phyloP scores from a whole-genome alignment of 1,140 invertebrate genomes.

The Brachystomella parvula region DNA sequence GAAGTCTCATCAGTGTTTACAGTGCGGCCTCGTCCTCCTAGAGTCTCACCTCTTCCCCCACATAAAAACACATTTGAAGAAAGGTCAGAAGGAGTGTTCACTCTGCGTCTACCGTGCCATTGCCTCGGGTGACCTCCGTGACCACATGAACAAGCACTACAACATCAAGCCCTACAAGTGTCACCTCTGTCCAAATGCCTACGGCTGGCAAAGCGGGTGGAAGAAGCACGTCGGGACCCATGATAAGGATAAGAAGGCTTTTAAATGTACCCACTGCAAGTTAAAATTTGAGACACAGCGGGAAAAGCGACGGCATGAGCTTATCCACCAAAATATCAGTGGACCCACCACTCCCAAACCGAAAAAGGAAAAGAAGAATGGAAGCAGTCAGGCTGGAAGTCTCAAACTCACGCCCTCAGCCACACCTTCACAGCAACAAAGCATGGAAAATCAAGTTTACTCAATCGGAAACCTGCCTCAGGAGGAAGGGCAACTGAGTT shows the following conservation, averaged over 20 bases:
- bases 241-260: not conserved
- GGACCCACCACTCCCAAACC: not conserved
- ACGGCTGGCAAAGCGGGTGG: conserved; percentile 1
- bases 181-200: not conserved
- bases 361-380: not conserved
- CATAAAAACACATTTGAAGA: not conserved
- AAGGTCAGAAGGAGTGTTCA: conserved; percentile 5
- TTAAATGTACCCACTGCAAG: not conserved
- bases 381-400: not conserved
- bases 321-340: not conserved
- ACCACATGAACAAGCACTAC: conserved; percentile 12
- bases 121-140: not conserved
- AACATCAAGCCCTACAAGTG: conserved; percentile 9
- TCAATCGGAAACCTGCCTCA: too few species aligned
- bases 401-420: too few species aligned
- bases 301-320: conserved; percentile 1
- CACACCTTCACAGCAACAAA: too few species aligned
- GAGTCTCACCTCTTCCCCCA: not conserved
- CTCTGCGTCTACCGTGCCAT: not conserved
- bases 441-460: too few species aligned
- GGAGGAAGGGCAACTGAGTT: too few species aligned
- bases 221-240: not conserved
- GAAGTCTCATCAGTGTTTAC: not conserved
- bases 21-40: not conserved
- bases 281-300: not conserved